Base-by-base conservation (phyloP, 2,888 invertebrate species). In the Hydropsyche betteni region DNA sequence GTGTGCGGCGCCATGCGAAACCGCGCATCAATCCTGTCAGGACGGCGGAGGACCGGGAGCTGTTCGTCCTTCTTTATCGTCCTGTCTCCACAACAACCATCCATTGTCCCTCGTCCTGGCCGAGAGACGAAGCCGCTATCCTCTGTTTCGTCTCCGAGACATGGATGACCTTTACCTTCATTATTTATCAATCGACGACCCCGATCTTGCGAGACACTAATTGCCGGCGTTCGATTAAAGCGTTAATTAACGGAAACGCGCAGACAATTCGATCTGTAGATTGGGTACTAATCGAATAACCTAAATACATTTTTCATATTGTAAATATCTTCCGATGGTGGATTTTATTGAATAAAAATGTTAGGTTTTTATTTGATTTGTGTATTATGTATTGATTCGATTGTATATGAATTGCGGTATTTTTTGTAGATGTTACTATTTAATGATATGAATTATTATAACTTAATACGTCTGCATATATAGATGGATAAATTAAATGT, bases 171-270 rank as follows among this genome's bases (percentile, higher is more conserved):
- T 55, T 72, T 58, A 72, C 72, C 72, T 58, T 36, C 36, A 55
- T 72, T 55, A 72, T 72, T 72, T 72, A 72, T 72, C 58, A 72
- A 72, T 36, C 72, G 24, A n/a, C 61, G 72, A 72, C 38, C 70
- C 50, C 68, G 68, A 10, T 53, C 34, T 36, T 38, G n/a, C 12
- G 12, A 4, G 51, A 69, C 69, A 14, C 58, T 72, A 72, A 72
- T 72, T 72, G 55, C 16, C 14, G 50, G 8, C 44, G 44, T 1
- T 10, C 7, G 44, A 44, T 44, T 44, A 44, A 44, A 44, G 44
- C 44, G 7, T 44, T 44, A 44, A 44, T 44, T 44, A 44, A 44
- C 44, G 44, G 44, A 44, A 44, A 44, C 44, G 44, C 44, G 6
- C 44, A 6, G 10, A 44, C 44, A 10, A 44, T 8, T 44, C 44